These are phyloP conservation scores for Atethmia centrago DNA, from an alignment of 2,888 invertebrate species.

Conservation along the genomic window DNA sequence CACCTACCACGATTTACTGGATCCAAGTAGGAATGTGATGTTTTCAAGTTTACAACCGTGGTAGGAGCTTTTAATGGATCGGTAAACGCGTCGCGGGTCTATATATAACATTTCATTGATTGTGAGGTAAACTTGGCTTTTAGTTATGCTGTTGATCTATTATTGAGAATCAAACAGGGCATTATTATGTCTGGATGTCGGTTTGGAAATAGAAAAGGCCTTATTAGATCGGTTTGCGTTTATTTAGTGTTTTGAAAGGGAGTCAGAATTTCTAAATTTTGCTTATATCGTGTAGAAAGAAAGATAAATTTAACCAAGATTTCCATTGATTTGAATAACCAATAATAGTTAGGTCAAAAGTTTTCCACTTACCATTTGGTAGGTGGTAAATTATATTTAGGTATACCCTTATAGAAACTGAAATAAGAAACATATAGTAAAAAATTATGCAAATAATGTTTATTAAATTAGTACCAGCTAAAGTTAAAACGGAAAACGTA, in stretches of 20 bases:
- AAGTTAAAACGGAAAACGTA: not conserved
- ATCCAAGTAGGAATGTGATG: constrained; percentile 70
- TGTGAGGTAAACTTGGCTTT: constrained; percentile 51
- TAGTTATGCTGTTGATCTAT: constrained; percentile 43
- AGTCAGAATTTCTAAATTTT: not conserved
- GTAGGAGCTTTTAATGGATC: constrained; percentile 71
- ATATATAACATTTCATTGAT: constrained; percentile 71
- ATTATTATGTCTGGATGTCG: constrained; percentile 33
- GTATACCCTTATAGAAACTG: not conserved
- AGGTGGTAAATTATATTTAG: too few relatives aligned
- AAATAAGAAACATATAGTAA: not conserved
- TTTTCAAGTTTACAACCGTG: constrained; percentile 71
- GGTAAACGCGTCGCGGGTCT: constrained; percentile 64
- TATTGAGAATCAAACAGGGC: constrained; percentile 41
- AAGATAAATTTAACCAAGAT: not conserved
- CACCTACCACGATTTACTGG: constrained; percentile 75
- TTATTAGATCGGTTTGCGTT: constrained; percentile 15
- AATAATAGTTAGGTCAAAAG: too few relatives aligned
- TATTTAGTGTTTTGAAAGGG: constrained; percentile 7
- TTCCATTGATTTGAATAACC: too few relatives aligned
- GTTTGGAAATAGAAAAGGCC: constrained; percentile 35
- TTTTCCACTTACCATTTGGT: too few relatives aligned
- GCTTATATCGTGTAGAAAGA: not conserved
- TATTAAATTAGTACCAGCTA: not conserved
- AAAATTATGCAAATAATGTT: not conserved